Evolutionary conservation across 2,113 vertebrate species (phyloP).

Genomic region (Megaceryle torquata): DNA sequence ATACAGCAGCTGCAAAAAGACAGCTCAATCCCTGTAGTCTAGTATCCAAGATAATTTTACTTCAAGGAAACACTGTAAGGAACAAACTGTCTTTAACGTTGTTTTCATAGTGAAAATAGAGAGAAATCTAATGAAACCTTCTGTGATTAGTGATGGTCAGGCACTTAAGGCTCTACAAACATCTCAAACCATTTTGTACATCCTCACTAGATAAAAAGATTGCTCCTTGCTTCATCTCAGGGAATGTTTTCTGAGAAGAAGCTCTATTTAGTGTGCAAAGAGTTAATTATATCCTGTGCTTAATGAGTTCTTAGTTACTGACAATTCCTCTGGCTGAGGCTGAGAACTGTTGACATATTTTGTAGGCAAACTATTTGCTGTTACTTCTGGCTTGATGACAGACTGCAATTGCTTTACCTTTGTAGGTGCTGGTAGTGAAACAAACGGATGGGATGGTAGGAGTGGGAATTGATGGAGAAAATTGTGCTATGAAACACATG

Average conservation of each 20-base stretch:
- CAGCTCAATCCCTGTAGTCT: background rate
- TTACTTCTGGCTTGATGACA: background rate
- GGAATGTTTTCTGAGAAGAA: background rate
- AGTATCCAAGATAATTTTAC: background rate
- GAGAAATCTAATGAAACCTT: background rate
- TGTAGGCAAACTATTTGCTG: background rate
- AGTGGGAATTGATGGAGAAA: background rate
- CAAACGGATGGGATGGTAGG: background rate
- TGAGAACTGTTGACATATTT: background rate
- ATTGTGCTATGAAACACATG: background rate
- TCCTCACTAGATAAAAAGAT: background rate
- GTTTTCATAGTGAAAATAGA: background rate
- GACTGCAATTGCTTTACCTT: background rate
- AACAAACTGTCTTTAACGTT: background rate
- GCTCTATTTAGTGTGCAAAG: background rate
- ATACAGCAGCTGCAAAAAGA: background rate
- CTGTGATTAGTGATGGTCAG: background rate
- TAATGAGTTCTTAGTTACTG: background rate
- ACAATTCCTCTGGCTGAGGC: background rate
- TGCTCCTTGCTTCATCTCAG: background rate
- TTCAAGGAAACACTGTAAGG: background rate
- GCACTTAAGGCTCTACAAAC: background rate
- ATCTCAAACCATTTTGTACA: background rate
- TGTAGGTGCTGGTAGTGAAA: background rate
- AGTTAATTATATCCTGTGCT: background rate